A percentile compares a stretch with the other conserved stretches of the same genome.
phyloP scores from a whole-genome alignment of 64 coral and sea anemone species.

The Montipora cactus region DNA sequence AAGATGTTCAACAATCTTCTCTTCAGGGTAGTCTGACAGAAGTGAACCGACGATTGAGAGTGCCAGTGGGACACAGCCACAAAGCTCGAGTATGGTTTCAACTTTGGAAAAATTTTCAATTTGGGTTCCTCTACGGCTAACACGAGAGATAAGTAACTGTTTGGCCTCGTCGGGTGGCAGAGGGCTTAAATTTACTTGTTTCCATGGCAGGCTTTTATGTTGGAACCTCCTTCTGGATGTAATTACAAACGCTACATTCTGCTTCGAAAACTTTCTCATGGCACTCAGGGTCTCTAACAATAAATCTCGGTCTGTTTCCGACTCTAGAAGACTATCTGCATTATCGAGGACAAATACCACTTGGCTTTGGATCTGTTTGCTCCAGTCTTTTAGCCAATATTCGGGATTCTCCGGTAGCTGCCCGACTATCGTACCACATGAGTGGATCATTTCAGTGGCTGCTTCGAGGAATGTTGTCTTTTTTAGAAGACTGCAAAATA shows the following conservation, averaged over 20 bases:
- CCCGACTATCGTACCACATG: background rate
- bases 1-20: conserved; percentile 21
- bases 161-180: background rate
- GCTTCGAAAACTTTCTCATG: conserved; percentile 13
- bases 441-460: conserved; percentile 14
- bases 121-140: background rate
- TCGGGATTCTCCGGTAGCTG: background rate
- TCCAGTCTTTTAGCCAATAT: background rate
- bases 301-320: background rate
- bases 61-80: conserved; percentile 56
- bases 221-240: conserved; percentile 46
- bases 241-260: conserved; percentile 50
- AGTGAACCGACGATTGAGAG: conserved; percentile 62
- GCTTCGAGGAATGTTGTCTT: conserved; percentile 35
- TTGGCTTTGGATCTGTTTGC: background rate
- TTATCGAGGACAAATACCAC: conserved; percentile 14
- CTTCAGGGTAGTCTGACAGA: conserved; percentile 16
- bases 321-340: conserved; percentile 19
- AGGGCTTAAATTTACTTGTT: background rate
- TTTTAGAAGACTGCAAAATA: conserved; percentile 28
- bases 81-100: conserved; percentile 39
- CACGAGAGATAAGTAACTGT: background rate
- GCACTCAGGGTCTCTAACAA: conserved; percentile 46
- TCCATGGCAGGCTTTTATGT: background rate
- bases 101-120: background rate